Conservation (phyloP, 2,888 invertebrate genomes). For the Rhodophaea formosa region DNA sequence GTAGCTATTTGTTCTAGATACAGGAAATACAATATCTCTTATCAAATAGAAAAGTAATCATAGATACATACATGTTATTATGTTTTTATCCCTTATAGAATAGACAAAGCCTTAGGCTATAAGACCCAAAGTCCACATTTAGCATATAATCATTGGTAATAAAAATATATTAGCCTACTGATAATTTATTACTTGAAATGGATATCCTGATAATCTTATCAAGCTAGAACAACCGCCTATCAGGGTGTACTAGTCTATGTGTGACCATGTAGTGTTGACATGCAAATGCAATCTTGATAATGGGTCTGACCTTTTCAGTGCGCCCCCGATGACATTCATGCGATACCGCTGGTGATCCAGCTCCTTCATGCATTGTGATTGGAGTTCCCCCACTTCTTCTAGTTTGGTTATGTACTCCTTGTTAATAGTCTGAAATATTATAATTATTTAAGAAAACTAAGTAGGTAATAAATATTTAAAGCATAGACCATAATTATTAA, state of each 20-base stretch:
- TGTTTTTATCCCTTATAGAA: no score
- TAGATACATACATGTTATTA: no score
- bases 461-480: no score
- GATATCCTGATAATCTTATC: not conserved
- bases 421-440: slow-evolving; percentile 83
- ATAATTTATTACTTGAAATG: not conserved
- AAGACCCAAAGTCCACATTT: no score
- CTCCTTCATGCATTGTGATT: slow-evolving; percentile 93
- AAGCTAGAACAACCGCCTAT: not conserved
- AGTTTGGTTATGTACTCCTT: slow-evolving; percentile 92
- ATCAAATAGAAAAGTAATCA: no score
- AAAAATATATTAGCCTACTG: no score
- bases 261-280: not conserved
- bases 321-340: slow-evolving; percentile 89
- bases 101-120: no score
- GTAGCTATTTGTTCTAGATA: no score
- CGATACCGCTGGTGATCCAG: slow-evolving; percentile 96
- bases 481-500: no score
- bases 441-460: not conserved
- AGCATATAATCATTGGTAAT: no score
- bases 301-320: slow-evolving; percentile 87
- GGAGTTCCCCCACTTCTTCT: slow-evolving; percentile 90
- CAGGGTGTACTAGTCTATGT: not conserved
- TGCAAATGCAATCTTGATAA: slow-evolving; percentile 23
- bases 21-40: no score